Evolutionary conservation across 2,797 vertebrate species (phyloP).

Genomic region (Tarsius wallacei): DNA sequence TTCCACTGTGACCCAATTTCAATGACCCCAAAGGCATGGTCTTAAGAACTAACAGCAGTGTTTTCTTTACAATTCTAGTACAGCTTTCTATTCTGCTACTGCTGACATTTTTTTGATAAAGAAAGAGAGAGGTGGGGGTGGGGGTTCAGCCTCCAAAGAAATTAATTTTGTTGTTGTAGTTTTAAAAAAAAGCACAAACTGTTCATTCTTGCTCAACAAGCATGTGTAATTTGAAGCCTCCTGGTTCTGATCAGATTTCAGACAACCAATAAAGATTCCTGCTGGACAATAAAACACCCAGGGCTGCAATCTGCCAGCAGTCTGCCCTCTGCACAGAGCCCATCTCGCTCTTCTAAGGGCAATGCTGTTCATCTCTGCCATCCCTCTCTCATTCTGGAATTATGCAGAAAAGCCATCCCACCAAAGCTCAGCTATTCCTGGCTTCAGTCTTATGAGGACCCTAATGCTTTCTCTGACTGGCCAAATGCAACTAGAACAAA

Average conservation of each 20-base stretch:
- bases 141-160: slow-evolving; percentile 42
- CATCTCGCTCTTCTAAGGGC: slow-evolving; percentile 10
- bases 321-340: background rate
- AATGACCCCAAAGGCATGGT: background rate
- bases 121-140: background rate
- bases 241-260: slow-evolving; percentile 71
- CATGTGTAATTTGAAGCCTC: slow-evolving; percentile 80
- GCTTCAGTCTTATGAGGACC: background rate
- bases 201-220: slow-evolving; percentile 60
- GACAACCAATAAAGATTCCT: slow-evolving; percentile 74
- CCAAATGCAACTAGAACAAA: slow-evolving; percentile 47
- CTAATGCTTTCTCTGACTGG: slow-evolving; percentile 13
- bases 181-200: slow-evolving; percentile 11
- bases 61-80: slow-evolving; percentile 9
- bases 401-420: background rate
- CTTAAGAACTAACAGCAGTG: background rate
- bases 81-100: background rate
- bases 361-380: accelerated
- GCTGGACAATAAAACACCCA: slow-evolving; percentile 54
- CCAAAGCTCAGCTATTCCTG: background rate
- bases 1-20: background rate
- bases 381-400: background rate
- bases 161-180: slow-evolving; percentile 12
- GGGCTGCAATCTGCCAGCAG: background rate
- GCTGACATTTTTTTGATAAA: background rate